phyloP scores from a whole-genome alignment of 2,888 invertebrate genomes.

The Leptinotarsa peninsularis region DNA sequence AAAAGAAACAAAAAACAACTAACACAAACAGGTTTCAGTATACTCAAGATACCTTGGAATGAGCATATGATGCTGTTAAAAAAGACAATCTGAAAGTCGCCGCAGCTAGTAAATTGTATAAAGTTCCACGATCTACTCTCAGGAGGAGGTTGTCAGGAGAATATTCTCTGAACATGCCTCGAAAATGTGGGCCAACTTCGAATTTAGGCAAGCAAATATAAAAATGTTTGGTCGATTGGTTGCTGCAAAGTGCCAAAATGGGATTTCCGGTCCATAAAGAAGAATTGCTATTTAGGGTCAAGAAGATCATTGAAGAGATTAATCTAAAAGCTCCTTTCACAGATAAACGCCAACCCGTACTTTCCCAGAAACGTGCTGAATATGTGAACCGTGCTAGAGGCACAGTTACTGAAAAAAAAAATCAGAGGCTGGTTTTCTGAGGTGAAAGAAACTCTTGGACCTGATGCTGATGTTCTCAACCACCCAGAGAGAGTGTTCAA shows the following conservation, averaged over 20 bases:
- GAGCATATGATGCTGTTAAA: not conserved
- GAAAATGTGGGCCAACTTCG: constrained; percentile 1
- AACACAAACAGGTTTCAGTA: not conserved
- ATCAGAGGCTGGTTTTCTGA: not conserved
- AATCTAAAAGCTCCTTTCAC: not conserved
- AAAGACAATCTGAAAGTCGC: not conserved
- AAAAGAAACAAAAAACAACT: constrained; percentile 1
- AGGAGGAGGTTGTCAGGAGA: not conserved
- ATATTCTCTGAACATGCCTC: constrained; percentile 6
- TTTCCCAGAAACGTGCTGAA: constrained; percentile 2
- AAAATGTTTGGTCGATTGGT: constrained; percentile 1
- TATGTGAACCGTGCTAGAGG: constrained; percentile 4
- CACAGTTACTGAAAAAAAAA: not conserved
- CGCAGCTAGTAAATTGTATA: constrained; percentile 1
- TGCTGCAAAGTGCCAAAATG: not conserved
- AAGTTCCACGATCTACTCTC: not conserved
- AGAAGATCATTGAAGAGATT: constrained; percentile 4
- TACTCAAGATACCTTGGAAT: not conserved
- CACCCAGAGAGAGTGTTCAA: not conserved
- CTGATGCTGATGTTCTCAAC: not conserved
- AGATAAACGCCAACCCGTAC: not conserved
- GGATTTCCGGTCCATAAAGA: constrained; percentile 6
- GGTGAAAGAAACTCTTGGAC: not conserved
- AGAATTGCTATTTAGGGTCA: constrained; percentile 5
- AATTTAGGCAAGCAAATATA: not conserved